Evolutionary conservation across 2,113 vertebrate genomes (phyloP).

Genomic region (Channa maculata): DNA sequence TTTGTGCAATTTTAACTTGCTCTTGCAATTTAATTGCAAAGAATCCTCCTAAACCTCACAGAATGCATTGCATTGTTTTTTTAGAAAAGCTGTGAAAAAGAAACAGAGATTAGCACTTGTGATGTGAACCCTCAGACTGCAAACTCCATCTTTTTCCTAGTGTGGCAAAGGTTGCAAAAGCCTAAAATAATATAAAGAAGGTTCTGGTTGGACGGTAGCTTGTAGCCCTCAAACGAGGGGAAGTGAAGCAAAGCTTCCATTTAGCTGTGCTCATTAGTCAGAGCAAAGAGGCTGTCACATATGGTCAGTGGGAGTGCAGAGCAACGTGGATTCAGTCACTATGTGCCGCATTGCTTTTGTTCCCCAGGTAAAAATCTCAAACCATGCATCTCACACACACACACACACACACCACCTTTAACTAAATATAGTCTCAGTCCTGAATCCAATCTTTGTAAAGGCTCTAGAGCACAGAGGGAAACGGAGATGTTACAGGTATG

Average conservation of each 20-base stretch:
- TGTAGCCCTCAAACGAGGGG: constrained; percentile 7
- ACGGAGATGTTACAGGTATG: not conserved
- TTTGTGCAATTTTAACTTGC: no score
- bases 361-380: constrained; percentile 30
- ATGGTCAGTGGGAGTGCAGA: constrained; percentile 28
- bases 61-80: no score
- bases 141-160: no score
- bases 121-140: no score
- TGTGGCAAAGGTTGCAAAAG: no score
- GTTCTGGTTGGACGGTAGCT: not conserved
- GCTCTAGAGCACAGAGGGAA: not conserved
- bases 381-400: not conserved
- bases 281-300: constrained; percentile 23
- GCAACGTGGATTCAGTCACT: constrained; percentile 26
- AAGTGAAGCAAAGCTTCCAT: constrained; percentile 15
- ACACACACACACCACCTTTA: not conserved
- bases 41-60: no score
- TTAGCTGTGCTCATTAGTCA: constrained; percentile 38
- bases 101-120: no score
- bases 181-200: not conserved
- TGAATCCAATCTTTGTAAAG: not conserved
- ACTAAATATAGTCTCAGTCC: not conserved
- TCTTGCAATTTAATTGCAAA: no score
- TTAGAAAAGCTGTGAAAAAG: no score
- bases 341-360: constrained; percentile 31